phyloP scores from a whole-genome alignment of 2,113 vertebrate genomes.

The Morphnarchus princeps region DNA sequence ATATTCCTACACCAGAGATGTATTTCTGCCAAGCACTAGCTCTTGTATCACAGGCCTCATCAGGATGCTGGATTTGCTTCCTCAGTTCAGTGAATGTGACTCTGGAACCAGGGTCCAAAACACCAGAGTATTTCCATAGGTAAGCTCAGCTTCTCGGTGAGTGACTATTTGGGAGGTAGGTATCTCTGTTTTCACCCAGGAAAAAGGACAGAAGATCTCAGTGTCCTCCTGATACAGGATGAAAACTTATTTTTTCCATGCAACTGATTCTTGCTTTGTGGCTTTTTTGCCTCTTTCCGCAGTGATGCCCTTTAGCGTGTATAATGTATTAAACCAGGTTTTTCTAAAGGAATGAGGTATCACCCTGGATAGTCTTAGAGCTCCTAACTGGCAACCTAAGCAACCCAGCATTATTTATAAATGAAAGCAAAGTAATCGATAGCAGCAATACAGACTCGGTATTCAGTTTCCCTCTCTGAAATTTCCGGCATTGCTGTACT shows the following conservation, averaged over 20 bases:
- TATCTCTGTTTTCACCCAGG: background rate
- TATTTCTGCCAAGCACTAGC: background rate
- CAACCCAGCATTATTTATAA: slow-evolving; percentile 35
- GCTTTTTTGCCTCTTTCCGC: background rate
- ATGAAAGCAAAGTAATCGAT: slow-evolving; percentile 39
- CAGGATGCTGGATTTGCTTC: background rate
- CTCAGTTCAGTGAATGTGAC: background rate
- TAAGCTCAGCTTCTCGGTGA: background rate
- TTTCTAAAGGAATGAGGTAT: background rate
- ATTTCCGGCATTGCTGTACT: background rate
- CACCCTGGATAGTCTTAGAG: background rate
- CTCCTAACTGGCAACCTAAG: background rate
- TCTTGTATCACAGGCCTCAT: background rate
- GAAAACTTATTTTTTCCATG: background rate
- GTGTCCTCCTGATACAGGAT: background rate
- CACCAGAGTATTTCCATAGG: background rate
- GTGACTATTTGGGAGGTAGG: background rate
- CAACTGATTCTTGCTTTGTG: background rate
- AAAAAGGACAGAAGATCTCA: background rate
- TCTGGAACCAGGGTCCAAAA: background rate
- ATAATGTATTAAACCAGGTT: background rate
- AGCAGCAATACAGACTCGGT: background rate
- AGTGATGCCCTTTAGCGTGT: background rate
- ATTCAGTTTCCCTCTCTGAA: slow-evolving; percentile 1
- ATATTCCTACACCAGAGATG: background rate